phyloP scores from a whole-genome alignment of 2,888 invertebrate genomes.

The Parnassius smintheus region DNA sequence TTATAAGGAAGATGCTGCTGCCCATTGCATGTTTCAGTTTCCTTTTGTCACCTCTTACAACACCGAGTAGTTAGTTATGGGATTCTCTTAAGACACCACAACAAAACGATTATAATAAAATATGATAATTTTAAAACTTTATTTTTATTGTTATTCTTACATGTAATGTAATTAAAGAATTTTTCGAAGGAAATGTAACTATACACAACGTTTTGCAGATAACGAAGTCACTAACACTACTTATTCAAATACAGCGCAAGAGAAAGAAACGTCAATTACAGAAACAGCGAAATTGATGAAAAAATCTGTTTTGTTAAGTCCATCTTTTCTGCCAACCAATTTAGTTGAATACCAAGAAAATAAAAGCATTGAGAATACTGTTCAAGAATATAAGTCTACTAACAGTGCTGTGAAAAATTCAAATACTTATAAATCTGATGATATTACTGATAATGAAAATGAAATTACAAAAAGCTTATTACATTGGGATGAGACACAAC shows the following conservation, averaged over 20 bases:
- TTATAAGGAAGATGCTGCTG: no score
- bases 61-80: no score
- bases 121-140: no score
- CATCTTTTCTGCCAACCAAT: constrained; percentile 52
- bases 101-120: no score
- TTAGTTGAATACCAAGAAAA: constrained; percentile 27
- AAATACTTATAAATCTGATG: background rate
- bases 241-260: background rate
- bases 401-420: background rate
- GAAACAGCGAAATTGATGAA: constrained; percentile 70
- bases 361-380: background rate
- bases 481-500: background rate
- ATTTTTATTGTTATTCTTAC: no score
- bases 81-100: no score
- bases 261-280: constrained; percentile 52
- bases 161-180: no score
- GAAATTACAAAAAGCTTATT: background rate
- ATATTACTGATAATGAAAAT: background rate
- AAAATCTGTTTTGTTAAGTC: constrained; percentile 66
- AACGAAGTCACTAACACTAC: no score
- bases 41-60: no score
- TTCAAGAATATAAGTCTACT: background rate
- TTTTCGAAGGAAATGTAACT: no score
- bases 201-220: no score
- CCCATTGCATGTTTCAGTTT: no score